Conservation (phyloP, 2,888 invertebrate species). For the Pocota personata region DNA sequence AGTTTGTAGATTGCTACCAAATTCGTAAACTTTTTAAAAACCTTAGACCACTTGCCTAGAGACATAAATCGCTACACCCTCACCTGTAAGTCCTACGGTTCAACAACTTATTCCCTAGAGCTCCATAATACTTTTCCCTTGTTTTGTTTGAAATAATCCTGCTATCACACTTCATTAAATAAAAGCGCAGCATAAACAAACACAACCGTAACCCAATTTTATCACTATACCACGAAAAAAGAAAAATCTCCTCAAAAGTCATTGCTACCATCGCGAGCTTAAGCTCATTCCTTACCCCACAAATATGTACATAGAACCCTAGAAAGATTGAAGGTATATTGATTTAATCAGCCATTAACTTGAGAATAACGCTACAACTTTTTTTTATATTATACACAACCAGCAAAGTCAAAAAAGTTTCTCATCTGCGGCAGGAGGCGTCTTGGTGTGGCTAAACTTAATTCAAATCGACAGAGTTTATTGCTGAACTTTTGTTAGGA, state of each 20-base stretch:
- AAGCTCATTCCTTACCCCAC: background rate
- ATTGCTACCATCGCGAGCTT: background rate
- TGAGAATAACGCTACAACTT: slow-evolving; percentile 62
- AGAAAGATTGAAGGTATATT: slow-evolving; percentile 26
- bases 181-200: background rate
- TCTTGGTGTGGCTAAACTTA: slow-evolving; percentile 55
- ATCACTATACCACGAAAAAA: background rate
- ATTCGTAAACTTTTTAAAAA: too few relatives aligned
- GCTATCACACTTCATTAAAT: background rate
- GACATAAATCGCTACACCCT: too few relatives aligned
- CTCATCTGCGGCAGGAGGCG: background rate
- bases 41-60: too few relatives aligned
- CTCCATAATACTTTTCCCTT: background rate
- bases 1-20: too few relatives aligned
- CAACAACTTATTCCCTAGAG: background rate
- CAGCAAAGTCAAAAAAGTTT: slow-evolving; percentile 55
- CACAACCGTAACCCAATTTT: background rate
- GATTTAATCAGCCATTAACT: slow-evolving; percentile 64
- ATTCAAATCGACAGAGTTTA: slow-evolving; percentile 71
- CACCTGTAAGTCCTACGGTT: too few relatives aligned
- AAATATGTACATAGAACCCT: background rate
- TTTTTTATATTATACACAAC: slow-evolving; percentile 35
- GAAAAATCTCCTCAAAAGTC: background rate
- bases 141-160: background rate
- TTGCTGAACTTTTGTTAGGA: slow-evolving; percentile 70